Base-by-base conservation (phyloP, 1,140 invertebrate species). In the Campoletis sonorensis region DNA sequence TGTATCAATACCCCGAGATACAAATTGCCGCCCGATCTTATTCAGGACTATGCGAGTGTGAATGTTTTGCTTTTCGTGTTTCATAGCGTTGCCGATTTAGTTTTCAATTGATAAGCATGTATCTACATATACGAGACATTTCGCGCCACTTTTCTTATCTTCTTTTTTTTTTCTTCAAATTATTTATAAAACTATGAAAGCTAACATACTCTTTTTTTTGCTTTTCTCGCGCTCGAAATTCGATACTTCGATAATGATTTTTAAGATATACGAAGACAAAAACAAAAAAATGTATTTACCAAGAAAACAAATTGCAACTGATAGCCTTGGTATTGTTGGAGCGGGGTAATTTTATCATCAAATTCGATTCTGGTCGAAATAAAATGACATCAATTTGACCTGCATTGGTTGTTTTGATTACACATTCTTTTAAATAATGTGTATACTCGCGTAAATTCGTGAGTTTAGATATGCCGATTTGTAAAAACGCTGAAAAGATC, bases 121-220 rank as follows among this genome's bases (percentile, higher is more conserved):
- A 45, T 45, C 40, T 45, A 45, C 40, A 45, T 45, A 45, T 45
- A 45, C 40, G 40, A 45, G 54, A 58, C 54, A 7, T 18, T 23
- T 58, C 54, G 54, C 21, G 21, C 18, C 5, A 58, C 4, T 58
- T 58, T 58, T 5, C 21, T 58, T 58, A 21, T 58, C 10, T 58
- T 5, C 21, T 58, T 58, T 58, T 58, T 23, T 45, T 11, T 45
- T 45, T 13, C 8, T 45, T 45, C 40, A 45, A 45, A 45, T 45
- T 45, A 45, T 45, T 45, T 45, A 45, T 45, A 45, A 45, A 45
- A 45, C 40, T 45, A 45, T 45, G 40, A 45, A 45, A 45, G 40
- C 40, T 45, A 45, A 82, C 70, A 77, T 85, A 88, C 89, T 58
- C 21, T 58, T 51, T 86, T 84, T 85, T 88, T 58, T 8, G n/a